Evolutionary conservation across 2,113 vertebrate genomes (phyloP).

Genomic region (Prunella fulvescens): DNA sequence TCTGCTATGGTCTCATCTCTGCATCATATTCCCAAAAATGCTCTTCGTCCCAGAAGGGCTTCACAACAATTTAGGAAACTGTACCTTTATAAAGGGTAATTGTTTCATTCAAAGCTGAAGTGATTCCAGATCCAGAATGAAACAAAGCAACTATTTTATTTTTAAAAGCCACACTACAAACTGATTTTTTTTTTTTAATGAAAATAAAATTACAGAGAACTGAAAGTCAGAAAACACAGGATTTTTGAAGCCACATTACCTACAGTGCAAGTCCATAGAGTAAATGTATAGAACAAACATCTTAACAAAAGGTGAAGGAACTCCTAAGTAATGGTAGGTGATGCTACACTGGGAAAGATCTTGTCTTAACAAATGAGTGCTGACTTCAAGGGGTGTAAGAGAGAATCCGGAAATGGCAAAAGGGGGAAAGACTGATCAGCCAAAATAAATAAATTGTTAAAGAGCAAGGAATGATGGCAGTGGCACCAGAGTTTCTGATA

Average conservation of each 20-base stretch:
- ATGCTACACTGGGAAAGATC: not conserved
- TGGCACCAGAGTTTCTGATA: not conserved
- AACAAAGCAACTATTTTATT: not conserved
- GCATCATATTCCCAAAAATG: not conserved
- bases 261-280: not conserved
- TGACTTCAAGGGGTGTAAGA: not conserved
- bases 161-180: not conserved
- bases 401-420: not conserved
- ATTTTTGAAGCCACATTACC: not conserved
- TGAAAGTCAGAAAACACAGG: not conserved
- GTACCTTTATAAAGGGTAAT: constrained; percentile 7
- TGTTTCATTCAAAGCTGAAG: not conserved
- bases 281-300: not conserved
- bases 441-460: not conserved
- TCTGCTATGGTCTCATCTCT: not conserved
- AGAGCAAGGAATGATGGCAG: not conserved
- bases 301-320: not conserved
- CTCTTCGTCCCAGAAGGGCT: not conserved
- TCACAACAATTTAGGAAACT: not conserved
- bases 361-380: not conserved
- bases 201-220: not conserved
- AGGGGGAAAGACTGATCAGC: not conserved
- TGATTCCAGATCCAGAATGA: constrained; percentile 1
- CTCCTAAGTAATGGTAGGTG: not conserved
- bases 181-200: not conserved